These are phyloP conservation scores for Pocillopora grandis DNA, from an alignment of 92 coral and sea anemone genomes.

Conservation along the genomic window DNA sequence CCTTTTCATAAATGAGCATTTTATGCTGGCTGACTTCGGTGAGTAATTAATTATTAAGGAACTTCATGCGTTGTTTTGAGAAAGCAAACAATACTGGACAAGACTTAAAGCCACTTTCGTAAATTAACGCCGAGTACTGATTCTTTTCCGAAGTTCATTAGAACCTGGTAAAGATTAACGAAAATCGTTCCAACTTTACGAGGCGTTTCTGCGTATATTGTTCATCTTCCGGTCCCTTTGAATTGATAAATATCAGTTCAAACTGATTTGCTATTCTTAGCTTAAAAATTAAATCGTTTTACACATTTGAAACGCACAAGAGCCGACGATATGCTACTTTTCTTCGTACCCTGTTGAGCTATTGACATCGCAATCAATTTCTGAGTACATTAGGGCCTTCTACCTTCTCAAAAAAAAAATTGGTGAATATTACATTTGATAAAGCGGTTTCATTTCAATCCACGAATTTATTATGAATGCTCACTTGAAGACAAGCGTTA, in stretches of 20 bases:
- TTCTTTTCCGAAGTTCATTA: not conserved
- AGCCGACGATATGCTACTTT: slow-evolving; percentile 8
- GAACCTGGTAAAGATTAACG: slow-evolving; percentile 11
- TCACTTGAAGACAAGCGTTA: slow-evolving; percentile 2
- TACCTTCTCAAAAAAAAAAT: slow-evolving; percentile 4
- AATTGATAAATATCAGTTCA: slow-evolving; percentile 17
- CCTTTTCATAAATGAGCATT: slow-evolving; percentile 71
- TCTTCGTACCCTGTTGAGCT: slow-evolving; percentile 31
- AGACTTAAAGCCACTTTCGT: slow-evolving; percentile 20
- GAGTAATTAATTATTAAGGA: slow-evolving; percentile 48
- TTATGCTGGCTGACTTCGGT: slow-evolving; percentile 39
- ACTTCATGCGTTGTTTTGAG: slow-evolving; percentile 36
- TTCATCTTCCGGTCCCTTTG: slow-evolving; percentile 14
- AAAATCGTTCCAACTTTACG: not conserved
- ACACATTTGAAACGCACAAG: slow-evolving; percentile 18
- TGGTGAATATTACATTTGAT: not conserved
- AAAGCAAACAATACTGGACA: slow-evolving; percentile 28
- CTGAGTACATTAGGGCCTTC: not conserved
- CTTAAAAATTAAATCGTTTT: slow-evolving; percentile 1
- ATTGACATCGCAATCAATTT: slow-evolving; percentile 24
- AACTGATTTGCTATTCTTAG: slow-evolving; percentile 24
- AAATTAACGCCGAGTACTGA: not conserved
- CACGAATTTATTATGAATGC: slow-evolving; percentile 18
- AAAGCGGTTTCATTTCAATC: not conserved
- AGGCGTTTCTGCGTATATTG: not conserved